phyloP scores from a whole-genome alignment of 1,140 invertebrate species.

The Atta colombica region DNA sequence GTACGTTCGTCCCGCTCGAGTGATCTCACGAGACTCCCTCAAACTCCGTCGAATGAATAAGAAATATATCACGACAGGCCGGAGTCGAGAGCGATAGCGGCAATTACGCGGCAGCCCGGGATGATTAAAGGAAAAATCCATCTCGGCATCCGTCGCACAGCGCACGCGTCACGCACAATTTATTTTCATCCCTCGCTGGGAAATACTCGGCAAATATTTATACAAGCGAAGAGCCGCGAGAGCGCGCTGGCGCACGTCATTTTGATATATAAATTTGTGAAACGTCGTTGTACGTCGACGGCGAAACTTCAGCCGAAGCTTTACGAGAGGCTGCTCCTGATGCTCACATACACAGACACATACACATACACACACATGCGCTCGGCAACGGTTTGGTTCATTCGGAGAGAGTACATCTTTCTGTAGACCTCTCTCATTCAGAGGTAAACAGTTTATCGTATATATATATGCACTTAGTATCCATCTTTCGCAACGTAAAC shows the following conservation, averaged over 20 bases:
- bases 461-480: neutral
- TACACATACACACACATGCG: too few species aligned
- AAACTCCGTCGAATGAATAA: slow-evolving; percentile 53
- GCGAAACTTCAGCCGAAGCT: slow-evolving; percentile 2
- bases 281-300: slow-evolving; percentile 10
- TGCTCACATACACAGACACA: too few species aligned
- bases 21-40: too few species aligned
- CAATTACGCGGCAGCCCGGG: slow-evolving; percentile 34
- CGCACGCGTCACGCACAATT: slow-evolving; percentile 44
- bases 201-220: slow-evolving; percentile 37
- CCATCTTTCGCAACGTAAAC: slow-evolving; percentile 8
- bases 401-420: neutral
- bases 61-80: slow-evolving; percentile 42
- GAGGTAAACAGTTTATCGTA: slow-evolving; percentile 39
- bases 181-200: slow-evolving; percentile 35
- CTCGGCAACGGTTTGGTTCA: neutral
- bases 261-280: slow-evolving; percentile 56
- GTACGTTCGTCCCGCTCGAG: too few species aligned
- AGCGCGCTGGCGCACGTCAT: slow-evolving; percentile 41
- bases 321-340: neutral
- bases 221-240: neutral
- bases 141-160: neutral
- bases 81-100: neutral
- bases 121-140: slow-evolving; percentile 53
- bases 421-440: neutral